phyloP scores from a whole-genome alignment of 2,888 invertebrate species.

The Nysson spinosus region DNA sequence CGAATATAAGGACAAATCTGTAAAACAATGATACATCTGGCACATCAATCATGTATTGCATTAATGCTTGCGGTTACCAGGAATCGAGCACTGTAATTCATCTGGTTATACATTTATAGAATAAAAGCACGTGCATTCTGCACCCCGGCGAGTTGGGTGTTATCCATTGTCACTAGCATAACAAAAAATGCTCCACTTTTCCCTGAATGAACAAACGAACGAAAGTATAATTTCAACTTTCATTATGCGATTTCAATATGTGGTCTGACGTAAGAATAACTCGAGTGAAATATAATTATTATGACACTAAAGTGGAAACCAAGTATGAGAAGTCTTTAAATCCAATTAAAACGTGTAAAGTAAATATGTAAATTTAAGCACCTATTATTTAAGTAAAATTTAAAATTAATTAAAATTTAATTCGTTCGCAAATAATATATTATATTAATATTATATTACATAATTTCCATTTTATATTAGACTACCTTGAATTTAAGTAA shows the following conservation, averaged over 20 bases:
- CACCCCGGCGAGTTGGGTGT: constrained; percentile 37
- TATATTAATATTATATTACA: no score
- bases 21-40: constrained; percentile 26
- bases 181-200: constrained; percentile 40
- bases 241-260: constrained; percentile 1
- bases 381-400: no score
- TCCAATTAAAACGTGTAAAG: no score
- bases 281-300: no score
- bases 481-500: no score
- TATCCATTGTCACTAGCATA: constrained; percentile 16
- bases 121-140: constrained; percentile 8
- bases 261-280: no score
- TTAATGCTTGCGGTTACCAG: constrained; percentile 47
- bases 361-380: no score
- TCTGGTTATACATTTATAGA: constrained; percentile 10
- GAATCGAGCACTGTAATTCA: constrained; percentile 33
- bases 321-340: no score
- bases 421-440: no score
- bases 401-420: no score
- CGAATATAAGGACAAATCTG: constrained; percentile 9
- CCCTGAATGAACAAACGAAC: background rate
- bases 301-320: no score
- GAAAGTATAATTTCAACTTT: background rate
- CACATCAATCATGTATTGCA: constrained; percentile 49
- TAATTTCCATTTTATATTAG: no score